Evolutionary conservation across 2,113 vertebrate genomes (phyloP).

Genomic region (Casuarius casuarius): DNA sequence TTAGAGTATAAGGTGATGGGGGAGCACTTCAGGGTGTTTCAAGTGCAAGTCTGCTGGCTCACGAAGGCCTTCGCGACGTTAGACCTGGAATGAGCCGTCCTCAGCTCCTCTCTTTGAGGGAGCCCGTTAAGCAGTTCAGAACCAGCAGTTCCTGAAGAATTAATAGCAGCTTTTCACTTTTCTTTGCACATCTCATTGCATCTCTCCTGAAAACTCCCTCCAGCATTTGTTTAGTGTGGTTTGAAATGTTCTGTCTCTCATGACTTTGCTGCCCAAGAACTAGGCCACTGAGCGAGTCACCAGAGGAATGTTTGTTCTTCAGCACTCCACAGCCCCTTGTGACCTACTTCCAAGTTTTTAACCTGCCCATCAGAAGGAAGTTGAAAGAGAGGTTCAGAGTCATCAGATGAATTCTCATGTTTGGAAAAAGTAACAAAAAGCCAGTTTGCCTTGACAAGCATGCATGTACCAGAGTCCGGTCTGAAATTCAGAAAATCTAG

Average conservation of each 20-base stretch:
- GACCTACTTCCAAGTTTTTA: conserved; percentile 62
- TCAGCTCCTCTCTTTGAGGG: neutral
- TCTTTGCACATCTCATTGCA: neutral
- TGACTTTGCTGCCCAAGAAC: conserved; percentile 70
- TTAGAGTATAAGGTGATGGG: neutral
- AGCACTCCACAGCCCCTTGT: conserved; percentile 38
- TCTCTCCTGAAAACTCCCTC: conserved; percentile 34
- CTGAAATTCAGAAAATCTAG: neutral
- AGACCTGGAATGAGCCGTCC: accelerated
- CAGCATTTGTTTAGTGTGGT: conserved; percentile 20
- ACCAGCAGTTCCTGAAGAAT: neutral
- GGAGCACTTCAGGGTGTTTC: neutral
- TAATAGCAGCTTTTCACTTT: neutral
- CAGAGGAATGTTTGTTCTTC: conserved; percentile 67
- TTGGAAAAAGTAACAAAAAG: neutral
- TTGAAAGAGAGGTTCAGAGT: neutral
- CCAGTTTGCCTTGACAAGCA: accelerated
- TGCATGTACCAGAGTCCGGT: neutral
- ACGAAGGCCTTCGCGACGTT: accelerated
- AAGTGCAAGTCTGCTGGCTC: neutral
- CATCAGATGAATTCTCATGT: neutral
- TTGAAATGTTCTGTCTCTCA: conserved; percentile 24
- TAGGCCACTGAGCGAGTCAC: conserved; percentile 63
- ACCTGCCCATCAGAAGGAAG: neutral
- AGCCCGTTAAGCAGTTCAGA: neutral